Base-by-base conservation (phyloP, 2,888 invertebrate species). In the Scaptomyza flava region DNA sequence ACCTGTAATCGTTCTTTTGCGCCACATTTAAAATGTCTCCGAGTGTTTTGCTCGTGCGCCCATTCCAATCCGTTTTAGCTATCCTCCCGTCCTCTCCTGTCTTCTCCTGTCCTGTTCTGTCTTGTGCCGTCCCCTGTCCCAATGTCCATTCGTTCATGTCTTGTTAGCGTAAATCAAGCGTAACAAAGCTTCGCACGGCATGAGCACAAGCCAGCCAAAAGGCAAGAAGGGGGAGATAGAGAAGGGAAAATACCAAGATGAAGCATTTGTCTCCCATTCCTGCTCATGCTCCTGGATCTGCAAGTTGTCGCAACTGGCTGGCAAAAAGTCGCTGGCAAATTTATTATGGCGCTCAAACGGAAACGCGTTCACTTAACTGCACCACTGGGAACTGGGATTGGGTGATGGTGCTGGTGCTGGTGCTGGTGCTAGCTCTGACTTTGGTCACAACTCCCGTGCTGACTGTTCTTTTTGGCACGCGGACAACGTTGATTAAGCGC, bases 111-210 rank as follows among this genome's bases (percentile, higher is more conserved):
- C n/a, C 20, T n/a, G 45, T 14, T n/a, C 23, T 23, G 23, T 50
- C 11, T 17, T 7, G 12, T n/a, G 12, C n/a, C 17, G 30, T 50
- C 45, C 43, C 17, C 61, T 65, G 58, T 72, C 72, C 53, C 67
- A 60, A 64, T 81, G 88, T 85, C 84, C 88, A 87, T 85, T 86
- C 86, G 88, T 87, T 87, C 72, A 86, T 83, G 88, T 86, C 84
- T 85, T 84, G 84, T 84, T 88, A 88, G 79, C 89, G 84, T 84
- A 84, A 84, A 84, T 84, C 84, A 84, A 84, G 84, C 89, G 89
- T 77, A 87, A 85, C 87, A 85, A 84, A 85, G 87, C 84, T 78
- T 64, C 72, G 70, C 83, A 73, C 57, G 14, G 65, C 82, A 67
- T 66, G 69, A 62, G 68, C 68, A 60, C 57, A 63, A 64, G 76